Base-by-base conservation (phyloP, 2,888 invertebrate species). In the Phanerotoma sp. region DNA sequence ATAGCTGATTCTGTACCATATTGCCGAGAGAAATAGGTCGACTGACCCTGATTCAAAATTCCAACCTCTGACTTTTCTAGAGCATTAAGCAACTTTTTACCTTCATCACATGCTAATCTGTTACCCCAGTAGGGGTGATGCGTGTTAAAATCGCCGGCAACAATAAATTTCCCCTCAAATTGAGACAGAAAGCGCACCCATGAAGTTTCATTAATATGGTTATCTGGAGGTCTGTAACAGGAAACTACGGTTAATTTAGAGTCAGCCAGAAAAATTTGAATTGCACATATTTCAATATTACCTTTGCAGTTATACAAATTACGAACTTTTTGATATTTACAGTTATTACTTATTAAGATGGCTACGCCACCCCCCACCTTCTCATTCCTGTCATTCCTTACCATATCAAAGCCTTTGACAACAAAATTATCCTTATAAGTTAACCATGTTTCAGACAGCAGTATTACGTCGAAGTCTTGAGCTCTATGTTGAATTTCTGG, bases 381-480 rank as follows among this genome's bases (percentile, higher is more conserved):
- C n/a, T 33, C 6, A n/a, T 15, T 9, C 6, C 47, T 32, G 11
- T 47, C 33, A 7, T 18, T 30, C 47, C 47, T 47, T 44, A 44
- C 30, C 15, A 44, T 11, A 44, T 44, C 44, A 21, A 44, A 44
- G 5, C 30, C 44, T 5, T 15, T 44, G 5, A 16, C 5, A 30
- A 6, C 10, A 30, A 21, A 5, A 9, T 21, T 44, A 44, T 44
- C 44, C 1, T 44, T 44, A 6, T 3, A 11, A 21, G 11, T 30
- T 15, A 44, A 13, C 44, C 44, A 44, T 5, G 33, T 47, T 32
- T 47, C 47, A 1, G 32, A 47, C 13, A 47, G 15, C 18, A 50
- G 15, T 25, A 50, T 42, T 10, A 50, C 33, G n/a, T 50, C 50
- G 13, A 30, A 50, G 28, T 50, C 41, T 32, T 41, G 18, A 10